Conservation (phyloP, 2,113 vertebrate species). For the Platichthys flesus region DNA sequence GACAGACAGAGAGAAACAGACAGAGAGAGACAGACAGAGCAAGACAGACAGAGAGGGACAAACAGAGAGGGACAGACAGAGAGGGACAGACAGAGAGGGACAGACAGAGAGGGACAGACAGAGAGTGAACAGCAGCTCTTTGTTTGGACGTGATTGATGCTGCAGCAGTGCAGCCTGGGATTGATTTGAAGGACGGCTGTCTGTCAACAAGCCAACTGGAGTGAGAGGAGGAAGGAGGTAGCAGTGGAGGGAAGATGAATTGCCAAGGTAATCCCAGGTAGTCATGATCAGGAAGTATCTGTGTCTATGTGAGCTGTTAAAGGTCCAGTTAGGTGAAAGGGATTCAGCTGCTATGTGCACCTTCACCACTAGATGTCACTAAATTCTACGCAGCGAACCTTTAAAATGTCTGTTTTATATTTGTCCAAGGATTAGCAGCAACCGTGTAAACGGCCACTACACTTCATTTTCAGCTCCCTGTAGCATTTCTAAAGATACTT, state of each 20-base stretch:
- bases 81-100: background rate
- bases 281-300: slow-evolving; percentile 45
- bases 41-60: too few relatives aligned
- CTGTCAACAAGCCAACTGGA: slow-evolving; percentile 53
- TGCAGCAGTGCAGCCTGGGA: slow-evolving; percentile 46
- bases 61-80: background rate
- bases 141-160: slow-evolving; percentile 51
- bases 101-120: background rate
- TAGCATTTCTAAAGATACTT: background rate
- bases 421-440: too few relatives aligned
- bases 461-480: background rate
- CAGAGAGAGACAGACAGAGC: background rate
- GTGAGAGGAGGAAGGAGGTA: slow-evolving; percentile 34
- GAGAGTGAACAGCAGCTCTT: slow-evolving; percentile 2
- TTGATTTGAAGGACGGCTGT: slow-evolving; percentile 55
- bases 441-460: too few relatives aligned
- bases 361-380: too few relatives aligned
- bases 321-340: too few relatives aligned
- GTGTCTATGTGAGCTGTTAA: too few relatives aligned
- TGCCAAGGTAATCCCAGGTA: slow-evolving; percentile 19
- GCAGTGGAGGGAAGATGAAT: slow-evolving; percentile 47
- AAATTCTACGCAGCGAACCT: too few relatives aligned
- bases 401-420: too few relatives aligned
- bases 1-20: background rate
- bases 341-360: too few relatives aligned